phyloP scores from a whole-genome alignment of 1,140 invertebrate genomes.

The Anagrus nilaparvatae region DNA sequence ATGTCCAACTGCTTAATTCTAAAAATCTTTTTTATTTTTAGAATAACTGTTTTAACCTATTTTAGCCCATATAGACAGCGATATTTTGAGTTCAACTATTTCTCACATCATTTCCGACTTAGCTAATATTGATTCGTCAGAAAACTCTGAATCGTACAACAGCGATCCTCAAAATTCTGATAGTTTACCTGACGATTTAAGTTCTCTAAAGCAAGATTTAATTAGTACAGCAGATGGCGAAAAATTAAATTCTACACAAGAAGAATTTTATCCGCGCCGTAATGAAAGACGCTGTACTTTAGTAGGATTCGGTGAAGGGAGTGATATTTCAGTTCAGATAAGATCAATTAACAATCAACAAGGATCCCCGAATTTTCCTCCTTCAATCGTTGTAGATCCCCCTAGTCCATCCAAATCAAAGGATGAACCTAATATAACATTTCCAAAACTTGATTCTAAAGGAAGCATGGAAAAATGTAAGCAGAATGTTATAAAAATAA shows the following conservation, averaged over 20 bases:
- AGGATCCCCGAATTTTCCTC: constrained; percentile 30
- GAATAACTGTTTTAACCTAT: constrained; percentile 28
- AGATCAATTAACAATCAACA: constrained; percentile 54
- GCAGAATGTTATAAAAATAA: no score
- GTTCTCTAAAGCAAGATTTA: constrained; percentile 57
- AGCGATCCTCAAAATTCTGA: constrained; percentile 61
- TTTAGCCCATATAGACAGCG: constrained; percentile 35
- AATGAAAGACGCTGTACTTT: no score
- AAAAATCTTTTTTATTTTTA: constrained; percentile 14
- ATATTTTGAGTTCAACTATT: constrained; percentile 43
- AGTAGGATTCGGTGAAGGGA: constrained; percentile 68
- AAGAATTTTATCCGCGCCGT: no score
- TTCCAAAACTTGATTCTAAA: constrained; percentile 21
- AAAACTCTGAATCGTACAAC: constrained; percentile 58
- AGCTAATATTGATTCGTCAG: constrained; percentile 65
- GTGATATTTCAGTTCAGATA: constrained; percentile 64
- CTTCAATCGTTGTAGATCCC: constrained; percentile 37
- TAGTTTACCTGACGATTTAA: constrained; percentile 65
- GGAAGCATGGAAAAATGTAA: constrained; percentile 37
- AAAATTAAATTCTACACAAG: no score
- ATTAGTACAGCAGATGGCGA: constrained; percentile 44
- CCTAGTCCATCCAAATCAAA: constrained; percentile 38
- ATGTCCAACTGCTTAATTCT: no score
- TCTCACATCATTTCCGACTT: no score
- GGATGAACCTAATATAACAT: constrained; percentile 24